Base-by-base conservation (phyloP, 2,888 invertebrate species). In the Tetragonisca angustula region DNA sequence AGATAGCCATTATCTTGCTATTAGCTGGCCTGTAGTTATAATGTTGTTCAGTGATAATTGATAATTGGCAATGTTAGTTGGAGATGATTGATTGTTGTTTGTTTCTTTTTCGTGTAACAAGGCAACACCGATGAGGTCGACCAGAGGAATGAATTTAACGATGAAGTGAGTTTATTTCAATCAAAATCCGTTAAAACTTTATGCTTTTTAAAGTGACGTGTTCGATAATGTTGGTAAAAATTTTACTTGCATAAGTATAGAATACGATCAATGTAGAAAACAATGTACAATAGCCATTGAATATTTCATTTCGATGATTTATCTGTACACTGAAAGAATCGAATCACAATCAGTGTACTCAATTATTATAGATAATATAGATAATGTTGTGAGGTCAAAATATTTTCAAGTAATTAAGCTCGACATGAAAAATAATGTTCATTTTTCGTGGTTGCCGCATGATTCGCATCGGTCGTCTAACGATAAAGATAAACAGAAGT, bases 401-500 rank as follows among this genome's bases (percentile, higher is more conserved):
- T 21, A 32, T 21, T 64, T 32, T 5, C 64, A 64, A 17, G 13
- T 9, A 21, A 13, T 21, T 50, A 17, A 50, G 0, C 17, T 17
- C 17, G 50, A 17, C 15, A 50, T 50, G 5, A 15, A n/a, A 59
- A 59, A 59, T 59, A 59, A 59, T 2, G n/a, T 56, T 56, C 24
- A 0, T 5, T 59, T 24, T 54, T 27, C 56, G 64, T 50, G 54
- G 21, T 27, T 21, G 50, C 65, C 50, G 62, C 72, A 81, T 71
- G 78, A 61, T 85, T 83, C 76, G 32, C 89, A 17, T 62, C 36
- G 56, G 19, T 5, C 11, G n/a, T 27, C 72, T 89, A 88, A 88
- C 69, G 43, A 32, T 61, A 19, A 24, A 61, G 15, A 24, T 61
- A 88, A 88, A 89, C 69, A 71, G 50, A 59, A 4, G 54, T 19